Base-by-base conservation (phyloP, 1,140 invertebrate species). In the Orius insidiosus region DNA sequence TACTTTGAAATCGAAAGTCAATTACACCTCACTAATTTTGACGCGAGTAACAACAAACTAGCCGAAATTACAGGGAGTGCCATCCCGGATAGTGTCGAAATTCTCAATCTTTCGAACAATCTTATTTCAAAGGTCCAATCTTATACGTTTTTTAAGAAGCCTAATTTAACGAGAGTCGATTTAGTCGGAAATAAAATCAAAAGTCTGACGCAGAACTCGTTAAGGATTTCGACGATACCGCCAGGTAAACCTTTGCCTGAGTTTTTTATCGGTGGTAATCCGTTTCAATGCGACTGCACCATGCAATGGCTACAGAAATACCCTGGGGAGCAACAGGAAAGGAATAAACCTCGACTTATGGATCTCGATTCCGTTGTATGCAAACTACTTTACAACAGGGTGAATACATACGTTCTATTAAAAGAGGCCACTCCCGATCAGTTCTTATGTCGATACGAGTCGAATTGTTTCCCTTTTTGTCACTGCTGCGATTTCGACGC, bases 401-500 rank as follows among this genome's bases (percentile, higher is more conserved):
- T 80, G 48, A 76, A 74, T 49, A 70, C 72, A 9, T 81, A 78
- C 58, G 76, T 90, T 2, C 78, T 85, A 4, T 63, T 92, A 34
- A 75, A 87, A 36, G 80, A 88, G 63, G 82, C 81, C 5, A 75
- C 80, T 31, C 74, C 85, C 38, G 79, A 83, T 56, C 83, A 92
- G 58, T 92, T 92, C 62, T 70, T 93, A 30, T 93, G 88, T 65
- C 83, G 85, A 59, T 93, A 93, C 58, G 78, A 86, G 32, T 76
- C 78, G 37, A 87, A 92, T 54, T 93, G 88, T 62, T 88, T 88
- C 58, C 78, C 85, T 0, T 60, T 87, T 36, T 93, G 88, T 59
- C 83, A 90, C 53, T 93, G 88, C 63, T 93, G 88, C 61, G 87
- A 93, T 58, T 93, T 87, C 57, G 85, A 89, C 60, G 86, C 86